These are phyloP conservation scores for Lota lota DNA, from an alignment of 2,113 vertebrate species.

Conservation along the genomic window DNA sequence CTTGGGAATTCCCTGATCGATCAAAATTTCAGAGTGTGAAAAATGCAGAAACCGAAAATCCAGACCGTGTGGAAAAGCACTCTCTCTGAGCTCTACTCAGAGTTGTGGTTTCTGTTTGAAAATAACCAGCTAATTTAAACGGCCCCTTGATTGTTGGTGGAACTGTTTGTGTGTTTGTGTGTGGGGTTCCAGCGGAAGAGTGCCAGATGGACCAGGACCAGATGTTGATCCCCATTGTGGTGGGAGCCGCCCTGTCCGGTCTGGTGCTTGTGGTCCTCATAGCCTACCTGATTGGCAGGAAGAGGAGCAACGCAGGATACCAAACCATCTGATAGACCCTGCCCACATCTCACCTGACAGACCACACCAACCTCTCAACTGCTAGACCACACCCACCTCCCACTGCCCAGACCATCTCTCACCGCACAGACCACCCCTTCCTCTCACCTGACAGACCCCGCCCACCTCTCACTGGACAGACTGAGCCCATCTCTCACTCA, in stretches of 20 bases:
- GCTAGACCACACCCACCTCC: background rate
- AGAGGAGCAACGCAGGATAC: constrained; percentile 96
- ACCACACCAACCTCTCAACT: background rate
- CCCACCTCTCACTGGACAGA: too few relatives aligned
- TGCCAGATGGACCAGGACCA: constrained; percentile 89
- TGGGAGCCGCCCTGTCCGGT: constrained; percentile 91
- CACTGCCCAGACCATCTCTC: background rate
- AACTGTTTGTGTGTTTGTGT: too few relatives aligned
- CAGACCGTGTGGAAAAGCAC: too few relatives aligned
- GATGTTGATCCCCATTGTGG: constrained; percentile 95
- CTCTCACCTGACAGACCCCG: too few relatives aligned
- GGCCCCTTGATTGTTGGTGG: too few relatives aligned
- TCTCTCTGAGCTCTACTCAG: too few relatives aligned
- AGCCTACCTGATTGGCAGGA: constrained; percentile 94
- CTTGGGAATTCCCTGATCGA: too few relatives aligned
- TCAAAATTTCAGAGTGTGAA: too few relatives aligned
- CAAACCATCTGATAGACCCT: constrained; percentile 86
- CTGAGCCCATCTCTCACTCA: too few relatives aligned
- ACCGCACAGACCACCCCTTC: background rate
- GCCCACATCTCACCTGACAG: constrained; percentile 10
- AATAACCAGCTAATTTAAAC: too few relatives aligned
- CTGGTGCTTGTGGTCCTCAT: constrained; percentile 93
- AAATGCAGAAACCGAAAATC: too few relatives aligned
- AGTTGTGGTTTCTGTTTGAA: too few relatives aligned
- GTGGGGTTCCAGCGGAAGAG: constrained; percentile 80